Conservation (phyloP, 2,888 invertebrate genomes). For the Ditula angustiorana region DNA sequence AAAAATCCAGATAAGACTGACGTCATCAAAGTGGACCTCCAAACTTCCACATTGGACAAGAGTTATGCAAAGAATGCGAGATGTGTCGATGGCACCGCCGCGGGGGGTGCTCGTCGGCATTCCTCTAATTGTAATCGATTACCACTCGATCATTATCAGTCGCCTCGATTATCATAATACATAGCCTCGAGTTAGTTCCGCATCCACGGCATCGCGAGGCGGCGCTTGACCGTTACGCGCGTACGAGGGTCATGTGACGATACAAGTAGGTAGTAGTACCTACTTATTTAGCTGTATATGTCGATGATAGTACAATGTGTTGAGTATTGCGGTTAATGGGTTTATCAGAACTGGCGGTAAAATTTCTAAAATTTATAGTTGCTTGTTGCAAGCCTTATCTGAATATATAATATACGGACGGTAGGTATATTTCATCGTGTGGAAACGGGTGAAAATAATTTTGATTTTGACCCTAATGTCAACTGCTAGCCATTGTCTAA, state of each 20-base stretch:
- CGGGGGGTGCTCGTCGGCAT: conserved; percentile 41
- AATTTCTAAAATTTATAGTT: too few species aligned
- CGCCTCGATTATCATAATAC: conserved; percentile 58
- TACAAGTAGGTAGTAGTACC: conserved; percentile 1
- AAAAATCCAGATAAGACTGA: not conserved
- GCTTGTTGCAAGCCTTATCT: too few species aligned
- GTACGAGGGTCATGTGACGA: conserved; percentile 28
- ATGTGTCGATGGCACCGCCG: conserved; percentile 40
- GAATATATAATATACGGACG: too few species aligned
- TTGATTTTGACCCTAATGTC: too few species aligned
- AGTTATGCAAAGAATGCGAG: conserved; percentile 36
- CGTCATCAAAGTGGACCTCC: not conserved
- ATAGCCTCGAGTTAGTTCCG: conserved; percentile 69
- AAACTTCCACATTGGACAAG: conserved; percentile 11
- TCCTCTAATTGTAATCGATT: conserved; percentile 60
- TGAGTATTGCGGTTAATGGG: too few species aligned
- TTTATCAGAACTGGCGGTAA: too few species aligned
- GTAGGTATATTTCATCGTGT: too few species aligned
- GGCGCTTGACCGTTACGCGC: conserved; percentile 47
- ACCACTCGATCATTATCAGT: conserved; percentile 63
- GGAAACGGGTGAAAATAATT: too few species aligned
- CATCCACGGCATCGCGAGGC: conserved; percentile 49
- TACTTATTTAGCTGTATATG: conserved; percentile 5
- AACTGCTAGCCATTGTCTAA: too few species aligned
- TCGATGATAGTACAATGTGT: too few species aligned